Percentiles rank a stretch among this genome's conserved stretches.
Conservation (phyloP, 2,888 invertebrate genomes). For the Epicampocera succincta region DNA sequence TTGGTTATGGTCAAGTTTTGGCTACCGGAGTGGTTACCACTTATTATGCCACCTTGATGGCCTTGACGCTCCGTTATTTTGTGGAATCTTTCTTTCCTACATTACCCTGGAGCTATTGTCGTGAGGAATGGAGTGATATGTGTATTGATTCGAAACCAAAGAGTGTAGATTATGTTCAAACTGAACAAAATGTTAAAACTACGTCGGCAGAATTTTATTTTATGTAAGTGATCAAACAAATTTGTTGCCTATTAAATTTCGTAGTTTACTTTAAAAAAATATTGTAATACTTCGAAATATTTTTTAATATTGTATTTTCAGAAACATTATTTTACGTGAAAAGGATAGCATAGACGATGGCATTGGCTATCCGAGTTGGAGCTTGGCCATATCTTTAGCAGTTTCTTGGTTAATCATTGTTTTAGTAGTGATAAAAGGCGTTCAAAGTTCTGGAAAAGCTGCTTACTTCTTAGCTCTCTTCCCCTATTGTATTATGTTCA, state of each 20-base stretch:
- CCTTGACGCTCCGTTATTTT: conserved; percentile 85
- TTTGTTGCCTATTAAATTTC: too few species aligned
- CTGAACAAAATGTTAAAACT: conserved; percentile 70
- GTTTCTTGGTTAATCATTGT: conserved; percentile 83
- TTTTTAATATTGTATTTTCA: conserved; percentile 71
- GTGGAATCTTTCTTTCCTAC: conserved; percentile 84
- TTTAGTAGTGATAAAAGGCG: conserved; percentile 83
- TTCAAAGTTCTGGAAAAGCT: conserved; percentile 85
- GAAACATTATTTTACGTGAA: conserved; percentile 83
- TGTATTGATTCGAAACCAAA: conserved; percentile 77
- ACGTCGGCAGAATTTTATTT: conserved; percentile 82
- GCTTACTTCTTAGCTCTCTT: conserved; percentile 88
- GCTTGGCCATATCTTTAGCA: conserved; percentile 82
- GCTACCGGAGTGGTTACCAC: conserved; percentile 84
- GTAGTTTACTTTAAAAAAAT: neutral
- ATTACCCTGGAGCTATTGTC: conserved; percentile 86
- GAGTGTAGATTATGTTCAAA: conserved; percentile 39
- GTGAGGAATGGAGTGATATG: conserved; percentile 82
- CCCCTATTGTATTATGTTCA: conserved; percentile 85
- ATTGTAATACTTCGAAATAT: neutral
- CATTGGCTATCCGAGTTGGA: conserved; percentile 84
- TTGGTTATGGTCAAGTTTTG: conserved; percentile 84
- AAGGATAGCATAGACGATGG: conserved; percentile 83
- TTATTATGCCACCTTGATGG: conserved; percentile 87
- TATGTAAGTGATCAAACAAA: conserved; percentile 75